A percentile compares a stretch with the other conserved stretches of the same genome.
Conservation (phyloP, 1,140 invertebrate species). For the Elymnias hypermnestra region DNA sequence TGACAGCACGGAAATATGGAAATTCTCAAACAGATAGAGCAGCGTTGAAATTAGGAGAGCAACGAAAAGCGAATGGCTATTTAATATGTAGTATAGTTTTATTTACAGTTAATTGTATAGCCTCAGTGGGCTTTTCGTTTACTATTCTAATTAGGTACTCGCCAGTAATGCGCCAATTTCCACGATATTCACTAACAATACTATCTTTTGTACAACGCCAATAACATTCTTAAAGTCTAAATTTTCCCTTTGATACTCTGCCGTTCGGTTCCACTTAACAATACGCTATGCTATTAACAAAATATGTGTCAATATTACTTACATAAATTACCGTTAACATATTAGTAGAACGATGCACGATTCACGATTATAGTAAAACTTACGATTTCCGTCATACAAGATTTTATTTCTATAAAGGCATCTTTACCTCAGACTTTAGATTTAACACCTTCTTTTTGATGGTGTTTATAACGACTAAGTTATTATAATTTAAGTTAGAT, state of each 20-base stretch:
- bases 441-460: conserved; percentile 68
- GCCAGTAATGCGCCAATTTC: conserved; percentile 75
- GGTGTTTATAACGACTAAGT: conserved; percentile 65
- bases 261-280: conserved; percentile 62
- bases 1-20: conserved; percentile 8
- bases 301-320: conserved; percentile 74
- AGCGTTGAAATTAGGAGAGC: conserved; percentile 34
- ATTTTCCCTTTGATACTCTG: conserved; percentile 56
- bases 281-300: conserved; percentile 67
- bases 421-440: conserved; percentile 76
- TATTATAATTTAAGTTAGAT: conserved; percentile 65
- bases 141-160: conserved; percentile 75
- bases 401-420: conserved; percentile 76
- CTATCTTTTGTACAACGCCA: conserved; percentile 74
- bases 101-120: conserved; percentile 64
- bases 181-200: conserved; percentile 67
- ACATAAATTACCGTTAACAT: conserved; percentile 61
- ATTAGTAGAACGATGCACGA: conserved; percentile 69
- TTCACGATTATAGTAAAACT: conserved; percentile 56
- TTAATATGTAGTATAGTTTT: conserved; percentile 45
- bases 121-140: conserved; percentile 64
- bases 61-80: conserved; percentile 56
- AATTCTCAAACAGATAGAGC: conserved; percentile 8
- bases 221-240: conserved; percentile 68
- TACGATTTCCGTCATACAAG: conserved; percentile 60